phyloP scores from a whole-genome alignment of 2,113 vertebrate species.

The Erpornis zantholeuca region DNA sequence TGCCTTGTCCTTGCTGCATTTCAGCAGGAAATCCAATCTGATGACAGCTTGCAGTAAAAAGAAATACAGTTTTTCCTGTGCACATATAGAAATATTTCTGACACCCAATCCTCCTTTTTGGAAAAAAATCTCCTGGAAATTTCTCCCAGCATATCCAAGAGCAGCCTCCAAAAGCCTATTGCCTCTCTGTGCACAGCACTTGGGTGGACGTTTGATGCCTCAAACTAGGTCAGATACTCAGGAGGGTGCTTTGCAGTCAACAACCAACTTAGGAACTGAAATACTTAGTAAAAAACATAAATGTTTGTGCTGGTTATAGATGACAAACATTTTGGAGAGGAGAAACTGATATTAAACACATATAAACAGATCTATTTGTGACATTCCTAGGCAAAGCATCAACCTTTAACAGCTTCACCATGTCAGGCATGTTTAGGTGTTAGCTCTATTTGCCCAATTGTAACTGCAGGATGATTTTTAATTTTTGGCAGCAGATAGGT shows the following conservation, averaged over 20 bases:
- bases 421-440: background rate
- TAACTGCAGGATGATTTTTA: background rate
- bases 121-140: background rate
- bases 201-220: background rate
- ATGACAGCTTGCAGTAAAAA: background rate
- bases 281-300: background rate
- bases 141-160: background rate
- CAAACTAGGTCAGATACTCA: constrained; percentile 63
- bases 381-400: background rate
- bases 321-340: background rate
- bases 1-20: background rate
- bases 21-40: constrained; percentile 7
- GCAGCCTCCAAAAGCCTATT: background rate
- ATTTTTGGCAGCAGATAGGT: background rate
- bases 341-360: background rate
- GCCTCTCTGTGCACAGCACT: background rate
- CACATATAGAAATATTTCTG: background rate
- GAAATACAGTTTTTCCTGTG: background rate
- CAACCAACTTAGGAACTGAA: background rate
- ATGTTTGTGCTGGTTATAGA: background rate
- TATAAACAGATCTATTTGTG: background rate
- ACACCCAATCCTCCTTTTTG: background rate
- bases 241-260: constrained; percentile 3
- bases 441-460: background rate
- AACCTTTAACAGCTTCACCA: background rate